Percentiles rank a stretch among this genome's conserved stretches.
phyloP scores from a whole-genome alignment of 2,888 invertebrate species.

The Agrotis clavis region DNA sequence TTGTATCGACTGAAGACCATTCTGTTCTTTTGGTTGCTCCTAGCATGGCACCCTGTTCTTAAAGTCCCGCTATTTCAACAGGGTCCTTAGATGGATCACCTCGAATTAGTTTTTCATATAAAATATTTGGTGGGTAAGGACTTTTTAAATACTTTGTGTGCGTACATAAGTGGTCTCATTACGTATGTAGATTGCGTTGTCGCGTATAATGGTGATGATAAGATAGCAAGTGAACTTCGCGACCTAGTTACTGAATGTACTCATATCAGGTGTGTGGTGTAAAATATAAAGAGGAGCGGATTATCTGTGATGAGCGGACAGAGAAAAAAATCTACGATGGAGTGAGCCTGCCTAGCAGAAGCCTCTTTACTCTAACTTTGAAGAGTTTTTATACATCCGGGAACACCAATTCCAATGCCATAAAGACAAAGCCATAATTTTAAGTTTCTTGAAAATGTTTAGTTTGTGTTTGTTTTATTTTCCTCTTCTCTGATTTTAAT shows the following conservation, averaged over 20 bases:
- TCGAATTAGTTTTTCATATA: neutral
- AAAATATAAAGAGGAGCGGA: constrained; percentile 5
- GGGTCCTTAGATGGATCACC: neutral
- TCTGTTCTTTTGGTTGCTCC: too few species aligned
- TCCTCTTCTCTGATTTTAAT: too few species aligned
- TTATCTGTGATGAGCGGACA: too few species aligned
- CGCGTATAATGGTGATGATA: constrained; percentile 68
- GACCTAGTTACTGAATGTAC: constrained; percentile 67
- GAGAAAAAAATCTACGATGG: too few species aligned
- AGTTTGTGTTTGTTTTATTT: too few species aligned
- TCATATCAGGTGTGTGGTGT: constrained; percentile 49
- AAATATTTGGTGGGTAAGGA: constrained; percentile 6
- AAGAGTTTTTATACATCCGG: too few species aligned
- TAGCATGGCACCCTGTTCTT: too few species aligned
- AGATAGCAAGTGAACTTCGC: constrained; percentile 66
- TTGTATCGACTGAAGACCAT: too few species aligned
- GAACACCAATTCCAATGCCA: too few species aligned
- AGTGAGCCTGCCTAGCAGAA: too few species aligned
- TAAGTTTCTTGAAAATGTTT: neutral
- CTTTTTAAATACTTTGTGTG: constrained; percentile 20
- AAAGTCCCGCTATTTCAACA: neutral
- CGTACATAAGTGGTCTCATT: constrained; percentile 24
- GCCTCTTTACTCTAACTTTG: too few species aligned
- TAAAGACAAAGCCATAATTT: too few species aligned
- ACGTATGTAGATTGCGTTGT: constrained; percentile 56